Evolutionary conservation across 1,140 invertebrate species (phyloP), one percentile per base, ranked within the genome.

Genomic region (Zaprionus kolodkinae): DNA sequence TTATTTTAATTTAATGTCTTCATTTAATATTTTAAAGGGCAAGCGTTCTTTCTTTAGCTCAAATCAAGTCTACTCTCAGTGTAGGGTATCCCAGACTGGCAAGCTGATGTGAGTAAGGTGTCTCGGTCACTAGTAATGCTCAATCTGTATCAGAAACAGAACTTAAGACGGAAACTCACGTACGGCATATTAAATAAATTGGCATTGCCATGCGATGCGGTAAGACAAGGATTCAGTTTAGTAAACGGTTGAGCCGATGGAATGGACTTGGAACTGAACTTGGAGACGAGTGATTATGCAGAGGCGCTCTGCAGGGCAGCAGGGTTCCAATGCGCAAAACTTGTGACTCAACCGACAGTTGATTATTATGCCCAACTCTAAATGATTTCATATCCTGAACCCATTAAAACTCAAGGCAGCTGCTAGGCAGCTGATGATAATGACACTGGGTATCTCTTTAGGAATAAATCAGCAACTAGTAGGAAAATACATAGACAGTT

Each of bases 131-230:
- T 50, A 50, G 45, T 10, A 25, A 61, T 48, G 36, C 21, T 48
- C 50, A 54, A 45, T 65, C 21, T 30, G 63, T 64, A 60, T 55
- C 60, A 45, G 74, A 54, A 65, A 15, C 76, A 33, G 66, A 67
- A 78, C 64, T 35, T 62, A 59, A 71, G 52, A 65, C 81, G 74
- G 68, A 91, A 82, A 62, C 79, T 77, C 83, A 91, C 87, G 87
- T 90, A 78, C 75, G 78, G 82, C 89, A 87, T 91, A 91, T 91
- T 87, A 87, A 91, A 91, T 91, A 87, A 85, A 89, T 90, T 89
- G 85, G 75, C 81, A 87, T 71, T 61, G 70, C 86, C 70, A 75
- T 80, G 78, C 74, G 70, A 77, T 80, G 84, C 83, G 83, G 84
- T 76, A 68, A 68, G 81, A 76, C 43, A 67, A 55, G 50, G n/a